Conservation (phyloP, 2,113 vertebrate species). For the Gallinago paraguaiae region DNA sequence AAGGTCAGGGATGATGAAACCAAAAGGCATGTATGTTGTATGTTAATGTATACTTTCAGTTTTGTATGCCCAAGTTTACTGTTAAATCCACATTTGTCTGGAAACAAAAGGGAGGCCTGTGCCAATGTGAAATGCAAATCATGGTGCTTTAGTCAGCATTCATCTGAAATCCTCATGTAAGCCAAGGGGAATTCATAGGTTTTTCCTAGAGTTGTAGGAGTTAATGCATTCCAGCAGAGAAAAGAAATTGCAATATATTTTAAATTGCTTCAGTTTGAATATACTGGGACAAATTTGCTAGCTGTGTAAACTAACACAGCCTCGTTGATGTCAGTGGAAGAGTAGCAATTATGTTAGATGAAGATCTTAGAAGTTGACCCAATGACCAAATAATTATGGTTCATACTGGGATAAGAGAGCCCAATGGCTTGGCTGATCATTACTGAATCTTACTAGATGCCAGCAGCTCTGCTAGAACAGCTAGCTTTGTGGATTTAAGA, state of each 20-base stretch:
- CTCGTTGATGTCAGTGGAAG: neutral
- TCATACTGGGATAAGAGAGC: neutral
- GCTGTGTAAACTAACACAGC: neutral
- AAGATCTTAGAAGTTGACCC: neutral
- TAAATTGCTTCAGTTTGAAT: neutral
- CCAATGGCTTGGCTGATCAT: neutral
- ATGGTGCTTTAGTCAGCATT: neutral
- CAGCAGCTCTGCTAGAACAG: neutral
- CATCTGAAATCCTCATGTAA: neutral
- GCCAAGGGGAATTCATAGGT: neutral
- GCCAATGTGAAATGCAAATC: neutral
- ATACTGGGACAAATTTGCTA: neutral
- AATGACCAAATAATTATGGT: neutral
- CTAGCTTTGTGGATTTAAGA: neutral
- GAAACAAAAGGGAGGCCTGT: constrained; percentile 6
- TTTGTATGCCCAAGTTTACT: neutral
- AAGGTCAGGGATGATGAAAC: neutral
- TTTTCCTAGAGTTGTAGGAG: neutral
- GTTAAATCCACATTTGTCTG: neutral
- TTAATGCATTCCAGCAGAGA: neutral
- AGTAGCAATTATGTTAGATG: neutral
- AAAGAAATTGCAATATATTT: neutral
- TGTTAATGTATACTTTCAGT: neutral
- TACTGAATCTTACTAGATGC: neutral
- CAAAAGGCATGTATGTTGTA: neutral